These are phyloP conservation scores for Pristionchus mayeri DNA, from an alignment of 2,888 invertebrate genomes.

Conservation along the genomic window DNA sequence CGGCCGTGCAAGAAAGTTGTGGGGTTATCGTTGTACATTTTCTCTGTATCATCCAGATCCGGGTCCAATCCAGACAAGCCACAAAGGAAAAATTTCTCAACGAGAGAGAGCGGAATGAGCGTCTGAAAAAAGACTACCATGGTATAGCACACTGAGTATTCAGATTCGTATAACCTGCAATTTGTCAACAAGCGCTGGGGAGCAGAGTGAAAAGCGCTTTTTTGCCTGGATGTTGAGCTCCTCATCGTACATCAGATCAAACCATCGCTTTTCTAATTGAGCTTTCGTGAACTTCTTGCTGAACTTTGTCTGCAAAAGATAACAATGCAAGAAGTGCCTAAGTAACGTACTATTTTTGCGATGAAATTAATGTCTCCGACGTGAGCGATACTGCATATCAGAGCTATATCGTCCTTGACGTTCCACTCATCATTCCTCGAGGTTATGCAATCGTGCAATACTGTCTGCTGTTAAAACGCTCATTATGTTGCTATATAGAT, in stretches of 20 bases:
- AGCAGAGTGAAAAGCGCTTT: slow-evolving; percentile 43
- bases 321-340: background rate
- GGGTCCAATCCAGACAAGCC: too few relatives aligned
- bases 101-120: too few relatives aligned
- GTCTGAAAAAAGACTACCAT: too few relatives aligned
- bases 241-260: slow-evolving; percentile 93
- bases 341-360: background rate
- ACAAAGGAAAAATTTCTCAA: too few relatives aligned
- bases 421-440: background rate
- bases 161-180: slow-evolving; percentile 57
- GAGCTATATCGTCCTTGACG: background rate
- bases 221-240: slow-evolving; percentile 83
- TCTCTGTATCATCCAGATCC: too few relatives aligned
- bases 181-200: background rate
- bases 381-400: background rate
- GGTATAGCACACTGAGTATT: too few relatives aligned
- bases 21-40: too few relatives aligned
- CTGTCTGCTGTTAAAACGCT: too few relatives aligned
- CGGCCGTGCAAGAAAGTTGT: too few relatives aligned
- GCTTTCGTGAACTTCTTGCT: slow-evolving; percentile 84
- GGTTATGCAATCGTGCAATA: too few relatives aligned
- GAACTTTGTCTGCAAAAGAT: background rate
- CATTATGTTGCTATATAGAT: too few relatives aligned
- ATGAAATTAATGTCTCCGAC: background rate
- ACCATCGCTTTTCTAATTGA: slow-evolving; percentile 96